Evolutionary conservation across 1,140 invertebrate genomes (phyloP), one percentile per base, ranked within the genome.

Genomic region (Nasonia vitripennis): DNA sequence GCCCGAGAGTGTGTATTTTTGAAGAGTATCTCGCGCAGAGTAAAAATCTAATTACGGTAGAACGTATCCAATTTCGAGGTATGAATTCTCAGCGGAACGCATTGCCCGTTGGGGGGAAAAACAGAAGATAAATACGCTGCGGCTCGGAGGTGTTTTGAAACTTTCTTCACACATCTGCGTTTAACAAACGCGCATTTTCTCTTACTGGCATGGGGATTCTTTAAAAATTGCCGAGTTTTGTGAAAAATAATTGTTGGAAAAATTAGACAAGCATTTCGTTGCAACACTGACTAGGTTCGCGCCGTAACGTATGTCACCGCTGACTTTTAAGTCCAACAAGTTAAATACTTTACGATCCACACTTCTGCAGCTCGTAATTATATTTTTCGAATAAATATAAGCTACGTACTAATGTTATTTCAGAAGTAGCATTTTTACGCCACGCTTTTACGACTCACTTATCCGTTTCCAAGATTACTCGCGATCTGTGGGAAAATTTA

Each of bases 111-210:
- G 55, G 6, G 4, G 17, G 5, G 5, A n/a, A 62, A n/a, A 62
- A 62, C 17, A 7, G 17, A 62, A 62, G 55, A 62, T 62, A 62
- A 20, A 62, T 62, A n/a, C 55, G 55, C 17, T 62, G 7, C 4
- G n/a, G 51, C 51, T 55, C 51, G 5, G 55, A 62, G 55, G 55
- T 62, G 55, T 62, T 62, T 62, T 62, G 55, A 62, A 62, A 62
- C 55, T 62, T 62, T 62, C 55, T 62, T 62, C 55, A 62, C 55
- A n/a, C 55, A 62, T 62, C 55, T 62, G 55, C 55, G 55, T n/a
- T n/a, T 6, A 7, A n/a, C 20, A 62, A n/a, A n/a, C 55, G 6
- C 20, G 55, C 5, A 62, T 62, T 62, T 62, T 62, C 55, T 62
- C 55, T 20, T 62, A 62, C n/a, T 62, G 0, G n/a, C 20, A 62